Evolutionary conservation across 92 coral and sea anemone genomes (phyloP), one percentile per base, ranked within the genome.

Genomic region (Paramuricea clavata): DNA sequence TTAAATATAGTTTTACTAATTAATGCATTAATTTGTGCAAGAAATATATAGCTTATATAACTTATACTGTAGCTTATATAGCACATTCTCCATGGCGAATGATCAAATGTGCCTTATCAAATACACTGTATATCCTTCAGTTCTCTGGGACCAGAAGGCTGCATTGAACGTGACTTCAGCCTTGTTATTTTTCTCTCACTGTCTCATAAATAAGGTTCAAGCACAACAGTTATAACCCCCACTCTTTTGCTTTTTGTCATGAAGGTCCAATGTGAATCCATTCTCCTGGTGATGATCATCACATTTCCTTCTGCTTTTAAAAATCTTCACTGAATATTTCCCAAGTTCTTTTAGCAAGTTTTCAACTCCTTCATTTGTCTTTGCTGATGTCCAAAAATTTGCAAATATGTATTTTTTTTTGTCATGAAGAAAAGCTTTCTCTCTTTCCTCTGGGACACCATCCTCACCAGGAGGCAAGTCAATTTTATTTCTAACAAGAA

Each of bases 401-500:
- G 21, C 54, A 11, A 68, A 15, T 56, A 87, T 42, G 35, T 83
- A 86, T 17, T 81, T 62, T 52, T 65, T 35, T 26, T 69, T 57
- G 22, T 74, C 16, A 47, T 44, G 85, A 78, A 85, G 61, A 19
- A 36, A 25, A 0, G 15, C 59, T 23, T 84, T 57, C 25, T 56
- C 92, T 4, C 82, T 85, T 49, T 73, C 36, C 13, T 26, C 74
- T 13, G 78, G 49, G 19, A 88, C 69, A 30, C 71, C 87, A 34
- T 90, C 94, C 22, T 42, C 70, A 31, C 69, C 83, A 1, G 85
- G 83, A 10, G 75, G 87, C 56, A 95, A 49, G 87, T 95, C 98
- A 69, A 89, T 92, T 81, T 95, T 95, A 85, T 93, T 95, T 84
- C 88, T 80, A 21, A 95, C 76, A 19, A 93, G 89, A 68, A 93